phyloP scores from a whole-genome alignment of 2,888 invertebrate species.

The Lithophane socia region DNA sequence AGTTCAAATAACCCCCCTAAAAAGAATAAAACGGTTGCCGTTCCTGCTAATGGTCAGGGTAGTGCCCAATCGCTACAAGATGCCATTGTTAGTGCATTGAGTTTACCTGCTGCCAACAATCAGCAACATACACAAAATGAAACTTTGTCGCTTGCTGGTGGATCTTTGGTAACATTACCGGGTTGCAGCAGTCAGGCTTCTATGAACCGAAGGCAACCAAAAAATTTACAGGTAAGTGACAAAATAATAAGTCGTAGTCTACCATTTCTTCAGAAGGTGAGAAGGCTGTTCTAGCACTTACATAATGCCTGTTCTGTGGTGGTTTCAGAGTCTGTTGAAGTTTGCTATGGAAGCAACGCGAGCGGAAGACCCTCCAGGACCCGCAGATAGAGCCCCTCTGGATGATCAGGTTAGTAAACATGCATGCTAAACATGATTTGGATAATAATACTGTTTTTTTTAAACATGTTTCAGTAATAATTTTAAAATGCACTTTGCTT shows the following conservation, averaged over 20 bases:
- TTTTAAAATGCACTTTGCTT: neutral
- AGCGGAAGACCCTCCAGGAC: conserved; percentile 89
- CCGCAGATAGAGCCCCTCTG: conserved; percentile 89
- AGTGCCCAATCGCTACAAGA: conserved; percentile 4
- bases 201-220: conserved; percentile 78
- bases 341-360: conserved; percentile 93
- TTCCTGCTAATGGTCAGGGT: conserved; percentile 68
- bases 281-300: neutral
- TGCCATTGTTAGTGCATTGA: conserved; percentile 1
- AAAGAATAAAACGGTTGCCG: conserved; percentile 69
- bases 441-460: neutral
- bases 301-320: conserved; percentile 33
- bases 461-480: neutral
- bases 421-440: neutral
- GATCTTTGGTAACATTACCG: neutral
- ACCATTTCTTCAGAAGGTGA: neutral
- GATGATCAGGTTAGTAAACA: conserved; percentile 90
- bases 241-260: neutral
- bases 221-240: conserved; percentile 80
- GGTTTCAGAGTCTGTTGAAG: conserved; percentile 90
- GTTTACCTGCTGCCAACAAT: conserved; percentile 65
- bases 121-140: conserved; percentile 63
- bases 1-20: conserved; percentile 74
- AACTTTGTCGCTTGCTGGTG: neutral
- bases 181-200: conserved; percentile 9